These are phyloP conservation scores for Tringa solitaria DNA, from an alignment of 2,113 vertebrate genomes.

Conservation along the genomic window DNA sequence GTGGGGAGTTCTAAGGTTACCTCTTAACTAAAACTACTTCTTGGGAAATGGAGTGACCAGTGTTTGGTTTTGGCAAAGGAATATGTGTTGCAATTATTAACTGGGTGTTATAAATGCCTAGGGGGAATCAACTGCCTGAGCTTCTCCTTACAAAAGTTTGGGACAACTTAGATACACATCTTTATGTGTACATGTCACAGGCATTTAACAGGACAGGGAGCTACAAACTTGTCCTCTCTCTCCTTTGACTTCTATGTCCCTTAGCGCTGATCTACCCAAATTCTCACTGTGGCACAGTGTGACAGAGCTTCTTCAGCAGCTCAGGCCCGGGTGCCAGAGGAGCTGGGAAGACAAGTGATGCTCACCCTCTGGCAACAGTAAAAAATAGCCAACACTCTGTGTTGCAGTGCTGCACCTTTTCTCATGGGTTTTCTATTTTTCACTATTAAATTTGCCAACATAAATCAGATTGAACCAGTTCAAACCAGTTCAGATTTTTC, in stretches of 20 bases:
- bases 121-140: background rate
- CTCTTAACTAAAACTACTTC: background rate
- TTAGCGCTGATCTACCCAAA: background rate
- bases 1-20: background rate
- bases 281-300: background rate
- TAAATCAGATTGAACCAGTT: background rate
- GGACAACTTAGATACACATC: background rate
- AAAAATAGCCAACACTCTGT: background rate
- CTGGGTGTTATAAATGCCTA: background rate
- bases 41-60: background rate
- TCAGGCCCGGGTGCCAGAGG: background rate
- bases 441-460: background rate
- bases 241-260: background rate
- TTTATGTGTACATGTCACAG: background rate
- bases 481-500: background rate
- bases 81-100: background rate
- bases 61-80: background rate
- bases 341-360: background rate
- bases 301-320: background rate
- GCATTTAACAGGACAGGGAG: background rate
- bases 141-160: background rate
- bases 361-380: background rate
- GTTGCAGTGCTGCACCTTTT: background rate
- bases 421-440: background rate
- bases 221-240: background rate